phyloP scores from a whole-genome alignment of 1,140 invertebrate species.

The Bombus terrestris region DNA sequence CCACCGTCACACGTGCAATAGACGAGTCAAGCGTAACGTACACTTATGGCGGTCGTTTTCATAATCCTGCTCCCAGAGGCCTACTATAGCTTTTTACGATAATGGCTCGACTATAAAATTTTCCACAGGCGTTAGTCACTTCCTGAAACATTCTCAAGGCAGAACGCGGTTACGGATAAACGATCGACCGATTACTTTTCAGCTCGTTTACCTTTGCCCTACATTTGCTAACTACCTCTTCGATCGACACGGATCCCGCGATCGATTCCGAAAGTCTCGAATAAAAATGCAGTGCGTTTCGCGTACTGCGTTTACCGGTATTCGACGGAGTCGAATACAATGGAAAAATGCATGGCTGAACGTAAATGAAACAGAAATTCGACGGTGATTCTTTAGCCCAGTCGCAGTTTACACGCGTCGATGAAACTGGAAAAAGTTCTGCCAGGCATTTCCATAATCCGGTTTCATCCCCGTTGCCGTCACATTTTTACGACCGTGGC shows the following conservation, averaged over 20 bases:
- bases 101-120: slow-evolving; percentile 50
- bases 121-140: slow-evolving; percentile 33
- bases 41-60: slow-evolving; percentile 22
- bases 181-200: slow-evolving; percentile 7
- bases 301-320: not conserved
- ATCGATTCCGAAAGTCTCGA: not conserved
- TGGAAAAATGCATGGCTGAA: not conserved
- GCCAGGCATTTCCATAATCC: slow-evolving; percentile 56
- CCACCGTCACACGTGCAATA: slow-evolving; percentile 7
- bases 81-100: slow-evolving; percentile 59
- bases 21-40: slow-evolving; percentile 21
- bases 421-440: not conserved
- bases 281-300: not conserved
- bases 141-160: slow-evolving; percentile 17
- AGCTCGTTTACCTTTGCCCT: not conserved
- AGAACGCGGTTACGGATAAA: not conserved
- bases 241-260: not conserved
- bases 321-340: not conserved
- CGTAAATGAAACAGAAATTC: not conserved
- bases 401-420: not conserved
- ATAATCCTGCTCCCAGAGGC: slow-evolving; percentile 46
- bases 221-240: too few species aligned
- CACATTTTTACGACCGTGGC: slow-evolving; percentile 48
- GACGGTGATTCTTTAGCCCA: slow-evolving; percentile 29
- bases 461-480: slow-evolving; percentile 38